phyloP scores from a whole-genome alignment of 2,113 vertebrate genomes.

The Arothron firmamentum region DNA sequence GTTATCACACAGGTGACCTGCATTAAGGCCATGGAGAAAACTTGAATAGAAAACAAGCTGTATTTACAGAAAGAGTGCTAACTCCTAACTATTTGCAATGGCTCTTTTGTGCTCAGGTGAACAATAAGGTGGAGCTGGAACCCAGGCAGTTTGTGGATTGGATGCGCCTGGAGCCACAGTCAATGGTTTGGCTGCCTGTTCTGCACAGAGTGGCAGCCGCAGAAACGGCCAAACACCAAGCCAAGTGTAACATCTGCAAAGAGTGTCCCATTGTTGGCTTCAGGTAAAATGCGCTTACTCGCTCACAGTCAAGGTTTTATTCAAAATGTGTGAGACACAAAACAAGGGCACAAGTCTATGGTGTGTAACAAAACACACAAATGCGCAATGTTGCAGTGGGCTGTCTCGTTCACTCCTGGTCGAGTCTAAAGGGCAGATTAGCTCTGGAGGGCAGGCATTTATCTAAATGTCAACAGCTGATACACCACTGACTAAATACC shows the following conservation, averaged over 20 bases:
- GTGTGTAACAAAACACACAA: slow-evolving; percentile 19
- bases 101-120: slow-evolving; percentile 74
- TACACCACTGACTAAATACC: slow-evolving; percentile 67
- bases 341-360: slow-evolving; percentile 9
- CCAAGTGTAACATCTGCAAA: slow-evolving; percentile 99
- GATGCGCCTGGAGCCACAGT: slow-evolving; percentile 97
- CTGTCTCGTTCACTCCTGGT: slow-evolving; percentile 38
- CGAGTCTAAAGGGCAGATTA: slow-evolving; percentile 67
- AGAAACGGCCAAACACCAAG: slow-evolving; percentile 96
- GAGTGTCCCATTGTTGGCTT: slow-evolving; percentile 97
- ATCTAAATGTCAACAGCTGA: slow-evolving; percentile 76
- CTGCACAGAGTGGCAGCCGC: slow-evolving; percentile 93
- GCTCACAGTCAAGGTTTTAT: neutral
- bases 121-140: slow-evolving; percentile 91
- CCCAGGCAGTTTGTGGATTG: slow-evolving; percentile 92
- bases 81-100: neutral
- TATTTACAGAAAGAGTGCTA: no score
- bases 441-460: slow-evolving; percentile 70
- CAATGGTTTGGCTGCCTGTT: slow-evolving; percentile 97
- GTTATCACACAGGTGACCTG: neutral
- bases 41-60: slow-evolving; percentile 30
- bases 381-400: slow-evolving; percentile 18
- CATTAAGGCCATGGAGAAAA: slow-evolving; percentile 5
- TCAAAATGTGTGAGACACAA: neutral
- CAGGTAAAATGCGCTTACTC: slow-evolving; percentile 72